Conservation (phyloP, 2,888 invertebrate genomes). For the Microplitis manilae region DNA sequence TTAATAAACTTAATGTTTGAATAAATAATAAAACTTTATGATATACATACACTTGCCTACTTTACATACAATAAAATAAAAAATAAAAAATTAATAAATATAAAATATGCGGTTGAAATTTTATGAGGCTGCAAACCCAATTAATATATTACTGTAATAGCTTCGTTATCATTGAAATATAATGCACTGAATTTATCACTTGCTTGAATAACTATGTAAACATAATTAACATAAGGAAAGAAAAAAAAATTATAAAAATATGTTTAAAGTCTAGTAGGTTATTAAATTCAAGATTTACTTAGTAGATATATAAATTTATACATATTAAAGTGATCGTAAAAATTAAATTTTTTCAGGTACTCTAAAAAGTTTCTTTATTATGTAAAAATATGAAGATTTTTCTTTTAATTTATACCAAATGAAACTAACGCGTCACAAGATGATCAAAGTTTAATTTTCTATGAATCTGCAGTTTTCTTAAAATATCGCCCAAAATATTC, state of each 20-base stretch:
- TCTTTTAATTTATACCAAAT: too few species aligned
- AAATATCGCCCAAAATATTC: too few species aligned
- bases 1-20: background rate
- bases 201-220: background rate
- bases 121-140: background rate
- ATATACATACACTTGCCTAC: background rate
- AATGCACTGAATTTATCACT: constrained; percentile 6
- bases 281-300: background rate
- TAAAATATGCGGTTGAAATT: background rate
- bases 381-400: too few species aligned
- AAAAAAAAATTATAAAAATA: background rate
- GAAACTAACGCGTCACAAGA: too few species aligned
- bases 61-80: background rate
- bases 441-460: too few species aligned
- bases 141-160: background rate
- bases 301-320: too few species aligned
- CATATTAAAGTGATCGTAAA: too few species aligned
- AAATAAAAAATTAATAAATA: background rate
- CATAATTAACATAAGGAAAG: background rate
- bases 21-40: background rate
- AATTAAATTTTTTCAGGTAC: too few species aligned
- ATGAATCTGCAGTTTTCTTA: too few species aligned
- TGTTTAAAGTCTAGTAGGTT: background rate
- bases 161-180: constrained; percentile 10
- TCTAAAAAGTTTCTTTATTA: too few species aligned